These are phyloP conservation scores for Progne subis DNA, from an alignment of 2,113 vertebrate genomes.

Conservation along the genomic window DNA sequence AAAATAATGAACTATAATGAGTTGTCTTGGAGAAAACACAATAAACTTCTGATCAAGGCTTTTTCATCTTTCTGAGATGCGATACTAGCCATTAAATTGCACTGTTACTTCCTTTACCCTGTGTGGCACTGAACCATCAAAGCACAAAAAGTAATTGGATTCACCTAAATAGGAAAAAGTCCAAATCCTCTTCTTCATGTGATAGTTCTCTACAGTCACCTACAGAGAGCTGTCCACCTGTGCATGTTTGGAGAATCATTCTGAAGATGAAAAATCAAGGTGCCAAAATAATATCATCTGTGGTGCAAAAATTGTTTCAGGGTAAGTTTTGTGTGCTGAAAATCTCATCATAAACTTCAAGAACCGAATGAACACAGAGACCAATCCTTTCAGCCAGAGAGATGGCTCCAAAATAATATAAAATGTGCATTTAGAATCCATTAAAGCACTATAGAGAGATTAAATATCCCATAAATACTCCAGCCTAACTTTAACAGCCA, in stretches of 20 bases:
- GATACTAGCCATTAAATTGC: background rate
- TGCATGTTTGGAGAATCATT: background rate
- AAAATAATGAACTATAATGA: background rate
- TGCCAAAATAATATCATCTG: background rate
- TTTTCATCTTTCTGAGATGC: background rate
- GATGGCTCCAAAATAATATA: background rate
- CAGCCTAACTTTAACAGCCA: background rate
- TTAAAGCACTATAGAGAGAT: background rate
- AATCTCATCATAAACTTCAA: background rate
- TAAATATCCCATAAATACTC: background rate
- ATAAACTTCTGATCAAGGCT: background rate
- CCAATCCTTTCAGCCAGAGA: background rate
- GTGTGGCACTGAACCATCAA: background rate
- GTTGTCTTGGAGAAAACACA: background rate
- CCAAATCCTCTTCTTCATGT: background rate
- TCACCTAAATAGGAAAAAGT: background rate
- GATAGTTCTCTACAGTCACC: background rate
- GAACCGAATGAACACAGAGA: background rate
- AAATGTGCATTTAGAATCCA: background rate
- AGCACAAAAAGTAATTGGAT: background rate
- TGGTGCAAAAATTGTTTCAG: background rate
- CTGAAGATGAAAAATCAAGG: conserved; percentile 26
- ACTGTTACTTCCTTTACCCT: background rate
- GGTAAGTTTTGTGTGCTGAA: background rate
- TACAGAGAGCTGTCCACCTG: background rate